A percentile compares a stretch with the other conserved stretches of the same genome.
Conservation (phyloP, 1,140 invertebrate genomes). For the Eriosoma lanigerum region DNA sequence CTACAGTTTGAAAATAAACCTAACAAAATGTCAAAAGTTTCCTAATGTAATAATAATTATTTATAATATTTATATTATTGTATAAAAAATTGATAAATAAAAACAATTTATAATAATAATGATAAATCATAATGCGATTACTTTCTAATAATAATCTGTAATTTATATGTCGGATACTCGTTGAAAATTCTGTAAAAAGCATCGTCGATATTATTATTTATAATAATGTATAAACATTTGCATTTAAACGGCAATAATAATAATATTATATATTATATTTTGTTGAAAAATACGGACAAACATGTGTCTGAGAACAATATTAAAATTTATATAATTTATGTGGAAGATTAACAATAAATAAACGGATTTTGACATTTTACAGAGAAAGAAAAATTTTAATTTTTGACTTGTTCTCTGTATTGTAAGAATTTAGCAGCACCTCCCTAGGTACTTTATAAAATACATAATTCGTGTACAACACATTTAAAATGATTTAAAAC, state of each 20-base stretch:
- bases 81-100: no score
- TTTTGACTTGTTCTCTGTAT: not conserved
- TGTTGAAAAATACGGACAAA: not conserved
- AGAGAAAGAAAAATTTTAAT: slow-evolving; percentile 16
- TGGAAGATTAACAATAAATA: slow-evolving; percentile 34
- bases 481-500: not conserved
- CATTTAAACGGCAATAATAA: no score
- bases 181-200: no score
- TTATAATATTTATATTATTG: no score
- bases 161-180: no score
- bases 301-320: slow-evolving; percentile 17
- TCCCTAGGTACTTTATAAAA: no score
- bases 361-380: slow-evolving; percentile 20
- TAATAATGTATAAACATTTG: no score
- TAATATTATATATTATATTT: no score
- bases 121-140: slow-evolving; percentile 5
- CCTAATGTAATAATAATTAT: no score
- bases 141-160: not conserved
- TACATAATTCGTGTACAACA: no score
- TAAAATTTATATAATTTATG: slow-evolving; percentile 30
- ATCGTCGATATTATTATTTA: not conserved
- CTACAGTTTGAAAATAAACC: no score
- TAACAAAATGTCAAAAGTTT: no score
- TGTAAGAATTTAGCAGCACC: not conserved
- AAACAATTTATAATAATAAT: not conserved